Evolutionary conservation across 2,113 vertebrate genomes (phyloP).

Genomic region (Lutjanus erythropterus): DNA sequence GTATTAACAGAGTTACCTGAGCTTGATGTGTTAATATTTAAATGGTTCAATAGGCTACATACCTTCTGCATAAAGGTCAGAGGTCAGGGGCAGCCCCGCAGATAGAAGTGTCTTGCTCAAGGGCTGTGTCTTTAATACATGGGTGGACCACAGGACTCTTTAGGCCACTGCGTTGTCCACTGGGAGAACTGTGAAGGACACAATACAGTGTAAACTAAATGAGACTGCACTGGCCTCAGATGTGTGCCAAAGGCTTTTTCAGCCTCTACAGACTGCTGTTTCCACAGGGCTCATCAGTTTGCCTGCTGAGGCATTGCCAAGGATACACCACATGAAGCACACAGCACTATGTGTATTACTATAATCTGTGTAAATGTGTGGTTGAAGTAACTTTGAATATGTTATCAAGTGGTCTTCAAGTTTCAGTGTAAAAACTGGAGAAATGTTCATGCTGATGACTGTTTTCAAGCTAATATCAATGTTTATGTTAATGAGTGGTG

Average conservation of each 20-base stretch:
- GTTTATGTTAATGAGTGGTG: constrained; percentile 22
- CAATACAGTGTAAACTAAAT: constrained; percentile 12
- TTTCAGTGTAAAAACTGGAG: constrained; percentile 10
- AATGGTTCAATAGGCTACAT: not conserved
- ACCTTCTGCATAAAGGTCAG: constrained; percentile 25
- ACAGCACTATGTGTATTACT: constrained; percentile 14
- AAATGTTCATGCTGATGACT: not conserved
- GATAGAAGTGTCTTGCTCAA: constrained; percentile 34
- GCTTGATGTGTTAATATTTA: not conserved
- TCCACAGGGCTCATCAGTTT: constrained; percentile 31
- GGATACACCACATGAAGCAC: constrained; percentile 13
- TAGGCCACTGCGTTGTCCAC: not conserved
- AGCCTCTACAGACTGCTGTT: constrained; percentile 28
- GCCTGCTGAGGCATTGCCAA: constrained; percentile 29
- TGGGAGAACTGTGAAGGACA: constrained; percentile 35
- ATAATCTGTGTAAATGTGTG: constrained; percentile 25
- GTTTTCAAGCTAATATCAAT: constrained; percentile 20
- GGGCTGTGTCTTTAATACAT: constrained; percentile 19
- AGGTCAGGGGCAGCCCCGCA: constrained; percentile 14
- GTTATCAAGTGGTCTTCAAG: constrained; percentile 20
- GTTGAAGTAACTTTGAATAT: constrained; percentile 37
- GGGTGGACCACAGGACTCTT: not conserved
- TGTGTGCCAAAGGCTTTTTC: constrained; percentile 28
- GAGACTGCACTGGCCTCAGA: constrained; percentile 13
- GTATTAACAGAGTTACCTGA: constrained; percentile 80